Percentiles rank a stretch among this genome's conserved stretches.
Conservation (phyloP, 1,140 invertebrate genomes). For the Hyposmocoma kahamanoa region DNA sequence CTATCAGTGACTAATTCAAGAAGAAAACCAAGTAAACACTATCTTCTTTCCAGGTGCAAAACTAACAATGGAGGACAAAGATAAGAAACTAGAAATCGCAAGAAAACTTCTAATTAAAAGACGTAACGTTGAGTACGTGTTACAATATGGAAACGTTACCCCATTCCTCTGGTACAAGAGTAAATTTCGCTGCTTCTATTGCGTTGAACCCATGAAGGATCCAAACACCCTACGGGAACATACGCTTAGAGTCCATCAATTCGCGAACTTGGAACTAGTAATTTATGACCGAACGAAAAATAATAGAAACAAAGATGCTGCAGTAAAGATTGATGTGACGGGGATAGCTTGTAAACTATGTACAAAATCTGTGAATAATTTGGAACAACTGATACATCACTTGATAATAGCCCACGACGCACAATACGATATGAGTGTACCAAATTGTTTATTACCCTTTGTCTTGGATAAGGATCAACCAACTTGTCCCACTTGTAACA, state of each 20-base stretch:
- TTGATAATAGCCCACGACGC: constrained; percentile 63
- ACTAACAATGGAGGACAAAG: constrained; percentile 47
- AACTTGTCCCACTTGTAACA: constrained; percentile 50
- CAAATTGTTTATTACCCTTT: constrained; percentile 56
- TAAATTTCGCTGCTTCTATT: constrained; percentile 57
- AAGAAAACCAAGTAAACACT: constrained; percentile 24
- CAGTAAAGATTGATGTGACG: constrained; percentile 59
- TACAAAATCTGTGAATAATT: constrained; percentile 24
- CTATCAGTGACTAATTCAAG: too few species aligned
- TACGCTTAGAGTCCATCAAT: constrained; percentile 38
- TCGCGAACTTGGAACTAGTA: constrained; percentile 46
- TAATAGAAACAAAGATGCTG: constrained; percentile 58
- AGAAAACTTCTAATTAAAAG: constrained; percentile 48
- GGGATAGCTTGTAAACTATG: constrained; percentile 50
- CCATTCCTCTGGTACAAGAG: constrained; percentile 63
- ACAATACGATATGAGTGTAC: constrained; percentile 53
- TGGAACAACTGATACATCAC: constrained; percentile 55
- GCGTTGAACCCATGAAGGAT: constrained; percentile 51
- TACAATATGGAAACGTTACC: constrained; percentile 57
- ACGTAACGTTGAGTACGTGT: constrained; percentile 54
- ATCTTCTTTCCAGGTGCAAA: constrained; percentile 64
- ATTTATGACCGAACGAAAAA: constrained; percentile 52
- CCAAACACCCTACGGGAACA: constrained; percentile 40
- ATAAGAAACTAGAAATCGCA: constrained; percentile 53
- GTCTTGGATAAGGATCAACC: constrained; percentile 50